A percentile compares a stretch with the other conserved stretches of the same genome.
Conservation (phyloP, 2,888 invertebrate species). For the Ptychoptera contaminata region DNA sequence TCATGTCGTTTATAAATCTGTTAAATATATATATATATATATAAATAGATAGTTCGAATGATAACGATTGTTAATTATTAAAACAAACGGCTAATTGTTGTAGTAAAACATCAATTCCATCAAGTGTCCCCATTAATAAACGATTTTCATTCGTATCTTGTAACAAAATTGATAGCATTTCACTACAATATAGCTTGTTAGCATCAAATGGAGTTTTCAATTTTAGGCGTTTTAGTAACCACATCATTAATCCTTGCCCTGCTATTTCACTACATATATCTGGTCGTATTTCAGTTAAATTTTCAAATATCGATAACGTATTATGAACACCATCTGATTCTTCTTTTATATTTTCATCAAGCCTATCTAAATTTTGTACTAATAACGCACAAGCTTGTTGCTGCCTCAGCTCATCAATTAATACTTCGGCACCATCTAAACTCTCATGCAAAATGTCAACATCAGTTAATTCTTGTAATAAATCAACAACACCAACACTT, state of each 20-base stretch:
- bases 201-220: slow-evolving; percentile 81
- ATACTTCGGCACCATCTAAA: slow-evolving; percentile 73
- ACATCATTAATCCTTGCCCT: slow-evolving; percentile 78
- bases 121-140: slow-evolving; percentile 70
- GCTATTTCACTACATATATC: slow-evolving; percentile 72
- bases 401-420: slow-evolving; percentile 76
- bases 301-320: slow-evolving; percentile 81
- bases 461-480: slow-evolving; percentile 79
- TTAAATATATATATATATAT: slow-evolving; percentile 36
- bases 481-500: slow-evolving; percentile 35
- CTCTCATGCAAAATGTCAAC: slow-evolving; percentile 91
- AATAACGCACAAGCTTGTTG: slow-evolving; percentile 81
- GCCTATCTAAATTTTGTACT: slow-evolving; percentile 81
- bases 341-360: slow-evolving; percentile 86
- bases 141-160: slow-evolving; percentile 80
- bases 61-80: slow-evolving; percentile 13
- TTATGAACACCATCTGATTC: slow-evolving; percentile 95
- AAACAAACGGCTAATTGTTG: slow-evolving; percentile 71
- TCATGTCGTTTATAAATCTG: slow-evolving; percentile 75
- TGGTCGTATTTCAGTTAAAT: slow-evolving; percentile 79
- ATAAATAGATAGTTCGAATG: neutral
- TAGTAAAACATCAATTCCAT: slow-evolving; percentile 89
- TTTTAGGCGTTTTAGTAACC: slow-evolving; percentile 83
- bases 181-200: slow-evolving; percentile 90
- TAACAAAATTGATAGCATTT: slow-evolving; percentile 86